Evolutionary conservation across 2,113 vertebrate species (phyloP), one percentile per base, ranked within the genome.

Genomic region (Siphamia tubifer): DNA sequence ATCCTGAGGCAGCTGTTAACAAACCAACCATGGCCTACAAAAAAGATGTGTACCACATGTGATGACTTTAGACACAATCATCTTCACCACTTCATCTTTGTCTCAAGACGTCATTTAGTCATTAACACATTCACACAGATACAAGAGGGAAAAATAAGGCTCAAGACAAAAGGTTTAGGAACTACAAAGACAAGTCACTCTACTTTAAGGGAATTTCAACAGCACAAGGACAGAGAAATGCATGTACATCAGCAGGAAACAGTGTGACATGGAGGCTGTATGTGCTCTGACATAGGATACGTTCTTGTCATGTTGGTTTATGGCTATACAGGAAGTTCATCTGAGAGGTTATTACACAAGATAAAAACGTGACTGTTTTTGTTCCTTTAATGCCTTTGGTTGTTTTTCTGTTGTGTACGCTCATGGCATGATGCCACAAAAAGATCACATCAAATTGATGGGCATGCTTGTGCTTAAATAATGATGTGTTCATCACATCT

Each of bases 1-100:
- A 87, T 84, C 86, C 83, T 86, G 85, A 90, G 86, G 83, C 79
- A 87, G 81, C 79, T 77, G 86, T 76, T 83, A 60, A 81, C 35
- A 63, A 81, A 85, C 58, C 67, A 68, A 82, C 75, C 77, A 60
- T 56, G 67, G 62, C 54, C 62, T 62, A 76, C 69, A 42, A 73
- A 44, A 43, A 48, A 47, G 35, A 73, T 43, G 48, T 36, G 39
- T 28, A 76, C 32, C 20, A 79, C 70, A 71, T 36, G 51, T 25
- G 73, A 25, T 55, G 27, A 79, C 21, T 54, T 31, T 35, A 49
- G 44, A 60, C 40, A 48, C 53, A 17, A 56, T 6, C 34, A 6
- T 17, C 31, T 28, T 47, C 58, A 4, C 36, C 30, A 8, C 27
- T 20, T 52, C 35, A 8, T 16, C 63, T 36, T n/a, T 55, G 34